A percentile compares a stretch with the other conserved stretches of the same genome.
phyloP scores from a whole-genome alignment of 1,140 invertebrate genomes.

The Gonatopus flavifemur region DNA sequence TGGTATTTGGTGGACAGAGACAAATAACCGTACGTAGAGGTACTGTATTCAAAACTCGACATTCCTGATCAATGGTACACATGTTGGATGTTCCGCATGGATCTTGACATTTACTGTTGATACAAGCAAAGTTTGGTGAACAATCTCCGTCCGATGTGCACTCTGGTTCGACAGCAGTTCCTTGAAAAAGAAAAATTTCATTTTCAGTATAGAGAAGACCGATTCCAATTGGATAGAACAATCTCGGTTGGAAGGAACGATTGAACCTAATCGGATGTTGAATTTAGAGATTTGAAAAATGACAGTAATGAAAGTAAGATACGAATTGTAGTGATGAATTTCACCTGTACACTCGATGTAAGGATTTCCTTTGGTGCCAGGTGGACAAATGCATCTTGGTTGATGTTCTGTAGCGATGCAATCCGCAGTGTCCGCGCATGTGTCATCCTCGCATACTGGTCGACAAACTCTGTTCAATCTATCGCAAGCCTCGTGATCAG shows the following conservation, averaged over 20 bases:
- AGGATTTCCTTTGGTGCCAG: constrained; percentile 77
- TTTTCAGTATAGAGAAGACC: not conserved
- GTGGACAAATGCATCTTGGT: constrained; percentile 75
- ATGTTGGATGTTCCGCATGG: constrained; percentile 71
- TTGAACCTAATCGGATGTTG: constrained; percentile 2
- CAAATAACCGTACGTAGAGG: constrained; percentile 81
- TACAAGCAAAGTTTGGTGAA: constrained; percentile 70
- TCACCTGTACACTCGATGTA: constrained; percentile 70
- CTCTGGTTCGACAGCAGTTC: constrained; percentile 57
- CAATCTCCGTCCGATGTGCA: constrained; percentile 79
- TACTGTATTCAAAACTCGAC: constrained; percentile 74
- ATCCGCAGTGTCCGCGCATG: constrained; percentile 73
- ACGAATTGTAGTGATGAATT: constrained; percentile 21
- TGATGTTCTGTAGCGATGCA: constrained; percentile 76
- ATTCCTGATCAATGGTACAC: constrained; percentile 74
- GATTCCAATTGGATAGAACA: not conserved
- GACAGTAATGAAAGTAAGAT: constrained; percentile 1
- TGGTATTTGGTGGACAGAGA: constrained; percentile 74
- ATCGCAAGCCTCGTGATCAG: constrained; percentile 83
- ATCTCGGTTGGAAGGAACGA: not conserved
- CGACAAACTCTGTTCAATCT: constrained; percentile 80
- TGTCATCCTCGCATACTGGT: constrained; percentile 76
- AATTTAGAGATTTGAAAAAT: constrained; percentile 19
- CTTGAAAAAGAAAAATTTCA: constrained; percentile 4
- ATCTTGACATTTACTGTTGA: constrained; percentile 75